Evolutionary conservation across 2,888 invertebrate species (phyloP).

Genomic region (Hemithea aestivaria): DNA sequence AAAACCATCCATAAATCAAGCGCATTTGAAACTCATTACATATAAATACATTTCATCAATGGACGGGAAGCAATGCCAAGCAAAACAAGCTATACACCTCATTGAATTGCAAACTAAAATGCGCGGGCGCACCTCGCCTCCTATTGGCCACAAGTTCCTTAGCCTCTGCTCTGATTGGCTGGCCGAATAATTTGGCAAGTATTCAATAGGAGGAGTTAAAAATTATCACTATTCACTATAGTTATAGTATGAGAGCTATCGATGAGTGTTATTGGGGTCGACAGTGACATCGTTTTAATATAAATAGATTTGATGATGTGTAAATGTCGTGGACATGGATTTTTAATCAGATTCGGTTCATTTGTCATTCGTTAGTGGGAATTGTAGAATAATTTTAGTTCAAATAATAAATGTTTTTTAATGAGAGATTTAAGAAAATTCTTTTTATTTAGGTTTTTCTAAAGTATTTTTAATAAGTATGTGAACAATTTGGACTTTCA

Average conservation of each 20-base stretch:
- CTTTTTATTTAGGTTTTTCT: too few species aligned
- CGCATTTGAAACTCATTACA: constrained; percentile 26
- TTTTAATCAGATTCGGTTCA: too few species aligned
- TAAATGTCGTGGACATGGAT: constrained; percentile 7
- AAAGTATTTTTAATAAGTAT: too few species aligned
- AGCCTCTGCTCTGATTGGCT: constrained; percentile 48
- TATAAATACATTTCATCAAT: constrained; percentile 40
- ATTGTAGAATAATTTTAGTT: too few species aligned
- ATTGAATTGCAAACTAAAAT: constrained; percentile 65
- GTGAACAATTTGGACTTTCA: too few species aligned
- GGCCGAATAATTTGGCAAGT: constrained; percentile 58
- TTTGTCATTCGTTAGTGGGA: too few species aligned
- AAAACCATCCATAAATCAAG: constrained; percentile 26
- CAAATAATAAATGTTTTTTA: too few species aligned
- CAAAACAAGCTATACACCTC: constrained; percentile 56
- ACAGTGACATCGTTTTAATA: constrained; percentile 10
- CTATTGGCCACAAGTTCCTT: constrained; percentile 51
- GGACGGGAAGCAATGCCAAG: constrained; percentile 45
- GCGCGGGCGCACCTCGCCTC: constrained; percentile 56
- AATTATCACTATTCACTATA: constrained; percentile 1
- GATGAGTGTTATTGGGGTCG: constrained; percentile 19
- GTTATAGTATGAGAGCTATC: constrained; percentile 7
- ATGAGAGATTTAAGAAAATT: too few species aligned
- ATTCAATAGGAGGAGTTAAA: constrained; percentile 59
- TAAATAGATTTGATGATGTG: constrained; percentile 17